Evolutionary conservation across 2,113 vertebrate species (phyloP), one percentile per base, ranked within the genome.

Genomic region (Zosterops lateralis): DNA sequence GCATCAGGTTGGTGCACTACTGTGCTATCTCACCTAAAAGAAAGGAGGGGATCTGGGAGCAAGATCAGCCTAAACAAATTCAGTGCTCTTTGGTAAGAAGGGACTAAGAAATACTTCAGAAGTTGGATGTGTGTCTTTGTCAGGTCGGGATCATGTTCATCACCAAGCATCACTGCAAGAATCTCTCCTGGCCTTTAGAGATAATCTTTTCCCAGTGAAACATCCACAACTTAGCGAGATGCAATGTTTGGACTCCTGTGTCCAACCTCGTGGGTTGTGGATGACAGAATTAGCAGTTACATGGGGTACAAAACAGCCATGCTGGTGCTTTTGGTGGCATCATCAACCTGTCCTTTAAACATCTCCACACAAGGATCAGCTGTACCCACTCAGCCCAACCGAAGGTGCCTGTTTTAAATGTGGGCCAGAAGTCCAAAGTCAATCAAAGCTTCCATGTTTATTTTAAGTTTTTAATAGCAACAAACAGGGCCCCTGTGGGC

Each of bases 401-500:
- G 0, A 79, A 57, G 57, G 32, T 7, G 51, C 14, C 89, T 76
- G 70, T 47, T 82, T 66, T 70, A 72, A 58, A 73, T 38, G 34
- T 31, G 62, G 74, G 25, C 0, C 0, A 70, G 21, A 38, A 58
- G 32, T 48, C n/a, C 67, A 54, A 89, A 78, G 73, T 86, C 84
- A 84, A 21, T 26, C 87, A 74, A 90, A 95, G 31, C 28, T 71
- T 89, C 14, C 1, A 17, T 79, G 89, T 92, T 95, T 92, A 87
- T 95, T 94, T 92, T 38, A 95, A 95, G 57, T 80, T 85, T 92
- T 94, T 72, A 65, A 86, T 84, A 29, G 82, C 79, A 95, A 93
- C 87, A 93, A 96, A 76, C 92, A 83, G 58, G 74, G 45, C 60
- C 74, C 61, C 61, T 6, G 13, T 83, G 74, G 74, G 42, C 62